These are phyloP conservation scores for Bubo scandiacus DNA, from an alignment of 2,113 vertebrate genomes.

Conservation along the genomic window DNA sequence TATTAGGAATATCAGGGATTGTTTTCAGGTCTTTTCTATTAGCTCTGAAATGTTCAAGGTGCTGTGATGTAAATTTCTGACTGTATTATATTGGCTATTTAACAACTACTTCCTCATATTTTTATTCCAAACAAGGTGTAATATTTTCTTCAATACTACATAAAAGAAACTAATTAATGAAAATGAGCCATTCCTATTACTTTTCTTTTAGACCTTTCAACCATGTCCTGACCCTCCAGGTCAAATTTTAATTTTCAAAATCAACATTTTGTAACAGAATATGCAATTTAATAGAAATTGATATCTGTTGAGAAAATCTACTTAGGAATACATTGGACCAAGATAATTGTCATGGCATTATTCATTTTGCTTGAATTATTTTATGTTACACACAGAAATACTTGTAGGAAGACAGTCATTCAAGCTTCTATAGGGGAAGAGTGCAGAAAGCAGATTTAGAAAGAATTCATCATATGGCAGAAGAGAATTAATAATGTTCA, in stretches of 20 bases:
- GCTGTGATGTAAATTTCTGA: neutral
- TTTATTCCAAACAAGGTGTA: neutral
- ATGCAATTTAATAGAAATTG: neutral
- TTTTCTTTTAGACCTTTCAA: constrained; percentile 14
- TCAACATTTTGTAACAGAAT: neutral
- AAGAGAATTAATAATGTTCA: neutral
- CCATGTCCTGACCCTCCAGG: neutral
- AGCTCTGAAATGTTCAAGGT: neutral
- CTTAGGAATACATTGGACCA: neutral
- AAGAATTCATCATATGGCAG: neutral
- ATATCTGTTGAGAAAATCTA: constrained; percentile 7
- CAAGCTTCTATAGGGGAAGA: neutral
- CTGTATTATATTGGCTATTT: neutral
- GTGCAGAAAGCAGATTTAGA: neutral
- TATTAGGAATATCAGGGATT: neutral
- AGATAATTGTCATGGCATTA: neutral
- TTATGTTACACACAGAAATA: neutral
- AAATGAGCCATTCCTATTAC: constrained; percentile 17
- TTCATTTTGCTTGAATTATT: neutral
- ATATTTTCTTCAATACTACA: constrained; percentile 1
- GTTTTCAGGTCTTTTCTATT: neutral
- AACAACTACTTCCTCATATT: neutral
- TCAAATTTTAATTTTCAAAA: constrained; percentile 26
- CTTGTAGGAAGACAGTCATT: neutral
- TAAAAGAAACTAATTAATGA: constrained; percentile 5